Percentiles rank a stretch among this genome's conserved stretches.
phyloP scores from a whole-genome alignment of 2,888 invertebrate genomes.

The Ichneumoninae sp. region DNA sequence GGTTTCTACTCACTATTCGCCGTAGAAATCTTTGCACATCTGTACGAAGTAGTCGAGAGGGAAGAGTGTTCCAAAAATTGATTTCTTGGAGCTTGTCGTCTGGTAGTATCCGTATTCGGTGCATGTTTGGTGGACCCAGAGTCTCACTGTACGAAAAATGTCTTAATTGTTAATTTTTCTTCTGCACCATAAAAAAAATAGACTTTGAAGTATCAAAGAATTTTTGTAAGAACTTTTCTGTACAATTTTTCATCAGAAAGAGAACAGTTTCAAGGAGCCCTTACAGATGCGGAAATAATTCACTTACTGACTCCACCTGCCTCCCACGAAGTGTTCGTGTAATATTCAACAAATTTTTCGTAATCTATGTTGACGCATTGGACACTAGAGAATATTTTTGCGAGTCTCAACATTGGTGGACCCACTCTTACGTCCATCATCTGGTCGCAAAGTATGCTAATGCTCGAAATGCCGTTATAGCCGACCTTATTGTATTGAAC shows the following conservation, averaged over 20 bases:
- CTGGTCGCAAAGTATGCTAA: slow-evolving; percentile 70
- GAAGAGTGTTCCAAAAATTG: slow-evolving; percentile 87
- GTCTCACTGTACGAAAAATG: slow-evolving; percentile 86
- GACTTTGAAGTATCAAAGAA: neutral
- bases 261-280: neutral
- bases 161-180: neutral
- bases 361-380: slow-evolving; percentile 71
- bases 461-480: slow-evolving; percentile 55
- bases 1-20: slow-evolving; percentile 79
- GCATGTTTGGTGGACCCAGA: slow-evolving; percentile 94
- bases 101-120: slow-evolving; percentile 95
- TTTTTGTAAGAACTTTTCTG: neutral
- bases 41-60: slow-evolving; percentile 85
- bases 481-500: slow-evolving; percentile 76
- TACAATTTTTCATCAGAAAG: neutral
- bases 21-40: slow-evolving; percentile 84
- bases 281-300: neutral
- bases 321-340: slow-evolving; percentile 67
- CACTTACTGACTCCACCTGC: slow-evolving; percentile 63
- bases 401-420: slow-evolving; percentile 74
- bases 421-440: slow-evolving; percentile 72
- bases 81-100: slow-evolving; percentile 87
- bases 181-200: neutral
- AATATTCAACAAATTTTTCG: slow-evolving; percentile 59
- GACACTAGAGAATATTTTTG: slow-evolving; percentile 26